Base-by-base conservation (phyloP, 1,140 invertebrate genomes). In the Zaprionus taronus region DNA sequence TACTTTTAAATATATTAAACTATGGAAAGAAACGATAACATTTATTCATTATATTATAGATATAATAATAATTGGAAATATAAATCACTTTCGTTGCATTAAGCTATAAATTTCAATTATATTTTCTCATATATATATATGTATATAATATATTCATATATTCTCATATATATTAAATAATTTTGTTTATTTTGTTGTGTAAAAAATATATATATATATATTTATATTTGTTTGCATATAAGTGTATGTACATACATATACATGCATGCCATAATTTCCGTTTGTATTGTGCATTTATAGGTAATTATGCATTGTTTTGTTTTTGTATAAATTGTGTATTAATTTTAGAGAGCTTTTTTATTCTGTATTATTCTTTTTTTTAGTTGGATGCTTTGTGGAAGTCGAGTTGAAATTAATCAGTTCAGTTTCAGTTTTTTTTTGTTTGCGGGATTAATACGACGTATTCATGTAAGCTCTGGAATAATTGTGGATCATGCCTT, bases 21-120 rank as follows among this genome's bases (percentile, higher is more conserved):
- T 77, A 77, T 77, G 75, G 70, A 77, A 77, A 77, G 70, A 77
- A 79, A 79, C 71, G 64, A 79, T 79, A 75, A 75, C 61, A 79
- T 89, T 79, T 84, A 90, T 84, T 84, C 81, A 84, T 90, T 89
- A 84, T 81, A 74, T 84, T 90, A 84, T 79, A 90, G 89, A 89
- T 84, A 89, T 90, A 90, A 89, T 90, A 84, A 89, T 89, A 89
- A 89, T 89, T 89, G 85, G 84, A 89, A 89, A 89, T 89, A 87
- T 87, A 89, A 89, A 89, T 89, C 85, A 89, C 85, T 89, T 89
- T 89, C 80, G 80, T 81, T 81, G 80, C 80, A 81, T 81, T 79
- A 81, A 72, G 77, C 79, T 79, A 81, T 81, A 81, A 81, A 79
- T 78, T 81, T 81, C 79, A 81, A 69, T 79, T 81, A 80, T 80